Base-by-base conservation (phyloP, 2,113 vertebrate genomes). In the Pogonocichla stellata region DNA sequence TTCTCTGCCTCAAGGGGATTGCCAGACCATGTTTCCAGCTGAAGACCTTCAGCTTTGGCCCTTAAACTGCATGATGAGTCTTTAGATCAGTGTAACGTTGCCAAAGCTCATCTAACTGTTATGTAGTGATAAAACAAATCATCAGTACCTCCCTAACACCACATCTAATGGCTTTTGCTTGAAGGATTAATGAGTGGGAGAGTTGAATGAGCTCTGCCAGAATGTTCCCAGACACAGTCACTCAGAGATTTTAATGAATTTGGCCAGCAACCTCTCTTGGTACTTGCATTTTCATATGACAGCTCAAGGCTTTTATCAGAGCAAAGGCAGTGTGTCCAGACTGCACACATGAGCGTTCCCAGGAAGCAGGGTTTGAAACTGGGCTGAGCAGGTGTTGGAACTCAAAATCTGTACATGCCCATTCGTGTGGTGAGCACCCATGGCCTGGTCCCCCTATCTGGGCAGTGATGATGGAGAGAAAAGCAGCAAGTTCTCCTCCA, bases 361-460 rank as follows among this genome's bases (percentile, higher is more conserved):
- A 3, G 40, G 61, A 89, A 92, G 67, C 9, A 40, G 65, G 80
- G 65, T 53, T 60, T 80, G 89, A 82, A 85, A 67, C 29, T 38
- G n/a, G 12, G 18, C 25, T 15, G 1, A 14, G 26, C 4, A 7
- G 17, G 12, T 74, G 24, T 5, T 67, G 36, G 69, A 78, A 31
- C 78, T 78, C 31, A 4, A 86, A 80, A 70, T n/a, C 38, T 0
- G 0, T 26, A 13, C 10, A 18, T 42, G 23, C 14, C 33, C 28
- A 9, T 22, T 12, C 0, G 0, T 4, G 12, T 22, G 19, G 36
- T 0, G 1, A 80, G 15, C 5, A 10, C 19, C n/a, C 4, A 0
- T 0, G 1, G 16, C 26, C 43, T 82, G 40, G n/a, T 71, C 8
- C 33, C 18, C 17, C 13, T 7, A 6, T 1, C 8, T 60, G 48